phyloP scores from a whole-genome alignment of 2,113 vertebrate species.

The Saguinus midas region DNA sequence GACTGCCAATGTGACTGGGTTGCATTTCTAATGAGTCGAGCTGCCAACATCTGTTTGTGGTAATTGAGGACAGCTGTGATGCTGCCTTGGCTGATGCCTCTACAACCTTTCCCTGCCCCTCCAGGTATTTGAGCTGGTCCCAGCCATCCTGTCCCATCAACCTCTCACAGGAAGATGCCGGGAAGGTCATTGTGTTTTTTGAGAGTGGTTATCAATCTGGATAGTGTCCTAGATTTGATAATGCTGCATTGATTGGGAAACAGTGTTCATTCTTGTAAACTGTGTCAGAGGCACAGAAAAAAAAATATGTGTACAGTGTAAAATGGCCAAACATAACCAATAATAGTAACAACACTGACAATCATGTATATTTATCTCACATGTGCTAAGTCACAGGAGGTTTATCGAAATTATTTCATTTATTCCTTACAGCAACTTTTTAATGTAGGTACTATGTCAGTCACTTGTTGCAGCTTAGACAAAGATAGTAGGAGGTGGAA shows the following conservation, averaged over 20 bases:
- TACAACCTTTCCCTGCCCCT: not conserved
- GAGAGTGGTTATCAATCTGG: not conserved
- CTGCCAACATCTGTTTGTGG: conserved; percentile 72
- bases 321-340: not conserved
- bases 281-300: not conserved
- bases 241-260: not conserved
- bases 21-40: conserved; percentile 64
- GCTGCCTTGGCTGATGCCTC: conserved; percentile 7
- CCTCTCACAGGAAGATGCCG: not conserved
- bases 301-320: not conserved
- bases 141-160: conserved; percentile 15
- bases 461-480: not conserved
- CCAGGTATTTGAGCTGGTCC: conserved; percentile 26
- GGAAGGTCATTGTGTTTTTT: conserved; percentile 50
- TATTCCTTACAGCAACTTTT: not conserved
- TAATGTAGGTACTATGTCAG: not conserved
- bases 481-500: not conserved
- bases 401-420: not conserved
- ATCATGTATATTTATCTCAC: not conserved
- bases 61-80: conserved; percentile 73
- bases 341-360: not conserved
- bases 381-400: not conserved
- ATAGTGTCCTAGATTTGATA: not conserved
- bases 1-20: conserved; percentile 61
- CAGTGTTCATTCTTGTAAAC: not conserved